Evolutionary conservation across 2,113 vertebrate genomes (phyloP), one percentile per base, ranked within the genome.

Genomic region (Chelonoidis abingdonii): DNA sequence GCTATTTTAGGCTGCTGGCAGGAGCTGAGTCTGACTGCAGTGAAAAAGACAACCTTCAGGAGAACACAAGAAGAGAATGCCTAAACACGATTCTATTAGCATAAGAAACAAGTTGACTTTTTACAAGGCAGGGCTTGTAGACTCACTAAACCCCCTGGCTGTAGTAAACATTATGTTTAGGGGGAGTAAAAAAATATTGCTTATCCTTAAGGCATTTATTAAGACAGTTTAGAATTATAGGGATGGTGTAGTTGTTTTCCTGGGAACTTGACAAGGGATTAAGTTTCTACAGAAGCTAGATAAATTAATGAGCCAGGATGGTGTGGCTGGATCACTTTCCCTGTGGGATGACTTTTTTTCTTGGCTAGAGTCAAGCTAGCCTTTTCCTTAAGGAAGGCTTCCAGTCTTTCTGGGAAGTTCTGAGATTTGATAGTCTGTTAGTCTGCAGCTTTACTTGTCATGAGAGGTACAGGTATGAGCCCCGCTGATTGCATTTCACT

Each of bases 401-500:
- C 1, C 62, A 29, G 19, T 44, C 27, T 44, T 92, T 59, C 44
- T 44, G 53, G 78, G 87, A 44, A 44, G 8, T 83, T 90, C 8
- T 79, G 82, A 25, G 72, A 17, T 21, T 16, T 47, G 75, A 72
- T 13, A 47, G 35, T 0, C 0, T 44, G 41, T 21, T 24, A 10
- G 59, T 4, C 41, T 1, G 1, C 4, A 24, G 12, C 38, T 88
- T 47, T 90, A 5, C 4, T 11, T 11, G 2, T 91, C 41, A 9
- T 0, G 1, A 3, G 44, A 14, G n/a, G 31, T 57, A 52, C 24
- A 38, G 35, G 35, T 8, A 76, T 9, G 41, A 22, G 59, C 16
- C 62, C 47, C 0, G 0, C 35, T 2, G 1, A 35, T 52, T 76
- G 6, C 13, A n/a, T 1, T 0, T 16, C 3, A 25, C 49, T 13